A percentile compares a stretch with the other conserved stretches of the same genome.
These are phyloP conservation scores for Pachyuromys duprasi DNA, from an alignment of 2,797 vertebrate species.

Conservation along the genomic window DNA sequence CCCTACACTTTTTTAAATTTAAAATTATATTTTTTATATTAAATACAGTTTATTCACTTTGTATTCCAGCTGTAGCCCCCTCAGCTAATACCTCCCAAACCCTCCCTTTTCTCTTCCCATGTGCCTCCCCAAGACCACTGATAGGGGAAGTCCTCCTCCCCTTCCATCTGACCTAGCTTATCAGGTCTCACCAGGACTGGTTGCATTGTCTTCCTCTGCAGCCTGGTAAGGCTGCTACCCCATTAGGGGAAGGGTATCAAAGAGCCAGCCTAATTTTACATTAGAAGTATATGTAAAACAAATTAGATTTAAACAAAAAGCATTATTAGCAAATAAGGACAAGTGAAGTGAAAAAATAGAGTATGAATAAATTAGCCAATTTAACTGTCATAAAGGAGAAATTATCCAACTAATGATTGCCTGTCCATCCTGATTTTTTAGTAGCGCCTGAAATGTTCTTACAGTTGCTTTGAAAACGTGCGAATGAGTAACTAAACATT, in stretches of 20 bases:
- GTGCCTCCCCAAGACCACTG: too few species aligned
- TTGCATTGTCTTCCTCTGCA: too few species aligned
- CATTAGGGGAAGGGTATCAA: too few species aligned
- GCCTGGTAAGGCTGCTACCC: too few species aligned
- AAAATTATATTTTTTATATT: too few species aligned
- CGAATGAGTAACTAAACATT: neutral
- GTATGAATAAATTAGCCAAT: neutral
- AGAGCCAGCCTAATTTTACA: neutral
- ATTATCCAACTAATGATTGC: neutral
- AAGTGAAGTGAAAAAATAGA: neutral
- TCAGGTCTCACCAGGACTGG: too few species aligned
- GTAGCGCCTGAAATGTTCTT: neutral
- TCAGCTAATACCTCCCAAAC: too few species aligned
- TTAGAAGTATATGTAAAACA: neutral
- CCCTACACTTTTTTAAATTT: neutral
- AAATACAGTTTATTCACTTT: too few species aligned
- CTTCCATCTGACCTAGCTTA: too few species aligned
- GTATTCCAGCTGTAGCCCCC: too few species aligned
- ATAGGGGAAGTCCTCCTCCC: too few species aligned
- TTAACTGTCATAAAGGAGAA: neutral
- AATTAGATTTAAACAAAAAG: neutral
- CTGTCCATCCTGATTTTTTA: neutral
- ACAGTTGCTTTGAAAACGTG: neutral
- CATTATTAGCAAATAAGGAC: neutral
- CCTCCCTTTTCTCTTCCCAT: too few species aligned